Evolutionary conservation across 2,113 vertebrate genomes (phyloP).

Genomic region (Phylloscopus trochilus): DNA sequence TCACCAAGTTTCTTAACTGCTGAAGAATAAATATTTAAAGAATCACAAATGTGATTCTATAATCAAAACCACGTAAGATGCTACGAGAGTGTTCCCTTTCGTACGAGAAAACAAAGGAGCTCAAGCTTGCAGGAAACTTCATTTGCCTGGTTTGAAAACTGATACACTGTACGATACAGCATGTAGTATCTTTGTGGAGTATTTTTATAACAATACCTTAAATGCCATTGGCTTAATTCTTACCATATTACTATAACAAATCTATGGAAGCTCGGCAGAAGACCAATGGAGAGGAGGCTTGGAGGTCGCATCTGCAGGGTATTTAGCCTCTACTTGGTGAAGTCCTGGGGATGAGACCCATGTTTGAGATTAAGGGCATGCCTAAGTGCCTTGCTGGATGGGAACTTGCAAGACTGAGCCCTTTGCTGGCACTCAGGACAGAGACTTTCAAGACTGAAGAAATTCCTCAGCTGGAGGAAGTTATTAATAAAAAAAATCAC

Average conservation of each 20-base stretch:
- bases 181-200: constrained; percentile 42
- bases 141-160: constrained; percentile 43
- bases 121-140: constrained; percentile 32
- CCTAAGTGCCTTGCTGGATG: background rate
- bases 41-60: constrained; percentile 14
- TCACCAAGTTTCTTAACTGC: constrained; percentile 32
- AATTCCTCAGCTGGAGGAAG: background rate
- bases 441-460: background rate
- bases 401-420: background rate
- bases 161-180: background rate
- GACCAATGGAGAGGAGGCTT: background rate
- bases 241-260: constrained; percentile 68
- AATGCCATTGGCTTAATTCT: constrained; percentile 63
- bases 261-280: constrained; percentile 5
- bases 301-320: background rate
- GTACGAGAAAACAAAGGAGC: background rate
- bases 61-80: constrained; percentile 43
- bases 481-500: background rate
- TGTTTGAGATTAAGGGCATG: background rate
- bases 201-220: constrained; percentile 66
- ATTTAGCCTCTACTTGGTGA: background rate
- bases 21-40: constrained; percentile 52
- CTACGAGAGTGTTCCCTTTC: constrained; percentile 1
- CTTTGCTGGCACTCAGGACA: background rate
- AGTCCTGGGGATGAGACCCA: background rate